Base-by-base conservation (phyloP, 2,113 vertebrate species). In the Heterochromis multidens region DNA sequence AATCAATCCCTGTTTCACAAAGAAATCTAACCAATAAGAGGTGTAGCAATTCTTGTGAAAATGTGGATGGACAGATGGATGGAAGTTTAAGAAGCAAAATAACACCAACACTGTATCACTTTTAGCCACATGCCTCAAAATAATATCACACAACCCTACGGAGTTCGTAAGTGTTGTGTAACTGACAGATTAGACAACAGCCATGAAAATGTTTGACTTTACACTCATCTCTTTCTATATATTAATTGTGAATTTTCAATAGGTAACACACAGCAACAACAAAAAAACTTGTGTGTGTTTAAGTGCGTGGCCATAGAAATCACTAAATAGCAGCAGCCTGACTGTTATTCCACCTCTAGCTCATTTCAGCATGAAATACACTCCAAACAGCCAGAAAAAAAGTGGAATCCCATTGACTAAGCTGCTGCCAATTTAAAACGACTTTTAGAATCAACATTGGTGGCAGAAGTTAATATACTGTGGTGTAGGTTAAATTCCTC, bases 401-500 rank as follows among this genome's bases (percentile, higher is more conserved):
- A 23, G 40, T 0, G 23, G 19, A 35, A 58, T 1, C 8, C 37
- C 1, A 27, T 4, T 14, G 7, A 23, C 17, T 7, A 23, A 52
- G 67, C 67, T 74, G 43, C 67, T 54, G 33, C 4, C 17, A 21
- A 10, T 25, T 70, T 13, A 59, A 37, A 84, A 25, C 46, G 21
- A 81, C 29, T 33, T 54, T 83, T 35, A 80, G 40, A 46, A 77
- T 59, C 74, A 79, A 43, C 33, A 16, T 2, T 56, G 37, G 84
- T 79, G 78, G 83, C 57, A 77, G 23, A 6, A 49, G 40, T 90
- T 79, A 82, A 82, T 90, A 79, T 4, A 62, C 37, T 83, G 5
- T 0, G 1, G 49, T 33, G 37, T 58, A 82, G 79, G 85, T 88
- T 76, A 10, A 49, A 63, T 93, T 89, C 33, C 88, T 87, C 46